A percentile compares a stretch with the other conserved stretches of the same genome.
phyloP scores from a whole-genome alignment of 2,888 invertebrate genomes.

The Noctua comes region DNA sequence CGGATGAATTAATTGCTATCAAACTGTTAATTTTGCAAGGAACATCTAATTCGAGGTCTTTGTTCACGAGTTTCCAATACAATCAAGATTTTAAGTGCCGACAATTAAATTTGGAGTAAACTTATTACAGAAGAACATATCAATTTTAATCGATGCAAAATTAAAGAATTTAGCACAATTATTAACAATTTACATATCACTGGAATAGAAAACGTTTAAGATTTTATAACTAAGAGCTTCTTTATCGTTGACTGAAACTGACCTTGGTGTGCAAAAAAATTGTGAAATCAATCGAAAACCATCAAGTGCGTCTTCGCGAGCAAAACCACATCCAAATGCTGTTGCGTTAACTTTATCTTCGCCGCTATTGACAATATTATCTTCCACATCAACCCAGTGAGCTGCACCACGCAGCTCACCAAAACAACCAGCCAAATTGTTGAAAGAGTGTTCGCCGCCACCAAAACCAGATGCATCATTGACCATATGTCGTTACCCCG shows the following conservation, averaged over 20 bases:
- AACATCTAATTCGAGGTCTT: constrained; percentile 70
- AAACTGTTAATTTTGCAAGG: constrained; percentile 65
- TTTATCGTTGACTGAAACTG: constrained; percentile 1
- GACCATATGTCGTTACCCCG: constrained; percentile 56
- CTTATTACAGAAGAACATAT: constrained; percentile 22
- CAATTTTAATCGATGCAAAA: constrained; percentile 43
- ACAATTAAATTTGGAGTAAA: constrained; percentile 63
- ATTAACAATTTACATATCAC: constrained; percentile 38
- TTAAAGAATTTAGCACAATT: constrained; percentile 45
- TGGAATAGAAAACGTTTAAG: constrained; percentile 14
- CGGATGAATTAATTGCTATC: constrained; percentile 71
- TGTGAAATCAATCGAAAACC: constrained; percentile 5
- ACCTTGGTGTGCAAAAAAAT: constrained; percentile 17
- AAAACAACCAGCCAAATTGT: constrained; percentile 2
- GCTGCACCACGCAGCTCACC: constrained; percentile 26
- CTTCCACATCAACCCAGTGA: constrained; percentile 11
- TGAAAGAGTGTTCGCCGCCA: constrained; percentile 22
- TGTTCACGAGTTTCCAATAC: constrained; percentile 69
- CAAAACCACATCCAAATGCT: constrained; percentile 57
- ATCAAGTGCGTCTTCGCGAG: constrained; percentile 20
- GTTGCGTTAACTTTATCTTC: constrained; percentile 50
- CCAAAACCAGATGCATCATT: constrained; percentile 50
- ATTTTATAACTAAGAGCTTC: constrained; percentile 21
- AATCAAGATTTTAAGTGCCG: constrained; percentile 65
- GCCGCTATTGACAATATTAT: constrained; percentile 41